Evolutionary conservation across 2,113 vertebrate genomes (phyloP), one percentile per base, ranked within the genome.

Genomic region (Campylomormyrus tamandua): DNA sequence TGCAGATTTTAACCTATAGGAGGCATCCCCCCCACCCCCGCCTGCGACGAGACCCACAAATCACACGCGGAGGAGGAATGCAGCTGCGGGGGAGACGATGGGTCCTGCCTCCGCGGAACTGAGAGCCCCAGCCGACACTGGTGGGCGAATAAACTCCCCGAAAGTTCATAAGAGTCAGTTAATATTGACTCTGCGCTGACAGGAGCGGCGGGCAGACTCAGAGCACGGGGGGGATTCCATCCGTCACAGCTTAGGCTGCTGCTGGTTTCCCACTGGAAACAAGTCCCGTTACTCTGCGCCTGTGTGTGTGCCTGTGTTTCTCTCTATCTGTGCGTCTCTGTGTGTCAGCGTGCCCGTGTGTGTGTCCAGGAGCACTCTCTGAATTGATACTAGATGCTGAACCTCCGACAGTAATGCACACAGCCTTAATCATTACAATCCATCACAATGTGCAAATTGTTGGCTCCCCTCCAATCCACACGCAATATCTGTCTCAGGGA

Each of bases 1-100:
- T 96, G 92, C 91, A 96, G 92, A 95, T 95, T 94, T 92, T 95
- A 94, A 94, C 96, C 96, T 95, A 96, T 95, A 95, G 95, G 95
- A 93, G 94, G 89, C 90, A 58, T 89, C 93, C 92, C 94, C 70
- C 90, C 93, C 92, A 93, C 92, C 94, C 94, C 50, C 0, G 53
- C 53, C 53, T 21, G 19, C 93, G 93, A 93, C 90, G 95, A 93
- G 93, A 92, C 93, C 94, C 93, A 95, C 95, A 95, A 95, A 96
- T 96, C 95, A 96, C 90, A 89, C 9, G 7, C 19, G 91, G 88
- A 74, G 49, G 15, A 87, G 88, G 84, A 89, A 90, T 89, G 89
- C 66, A 39, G 87, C 88, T 90, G 90, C 91, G 93, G 94, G 94
- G 92, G 91, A 90, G 91, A 92, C 92, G 92, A 93, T 91, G 74